phyloP scores from a whole-genome alignment of 2,888 invertebrate genomes.

The Unio delphinus region DNA sequence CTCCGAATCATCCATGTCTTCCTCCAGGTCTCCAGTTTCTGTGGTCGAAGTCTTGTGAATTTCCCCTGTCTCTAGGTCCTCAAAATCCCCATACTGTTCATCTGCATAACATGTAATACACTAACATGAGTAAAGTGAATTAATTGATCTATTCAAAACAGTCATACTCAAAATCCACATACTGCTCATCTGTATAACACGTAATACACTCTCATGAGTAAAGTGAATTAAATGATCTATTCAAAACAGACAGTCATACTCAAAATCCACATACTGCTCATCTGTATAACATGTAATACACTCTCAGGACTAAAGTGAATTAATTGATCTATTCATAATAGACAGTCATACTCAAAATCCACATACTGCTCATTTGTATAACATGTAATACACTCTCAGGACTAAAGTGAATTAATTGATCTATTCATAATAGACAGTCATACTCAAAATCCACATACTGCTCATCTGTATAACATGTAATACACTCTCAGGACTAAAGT shows the following conservation, averaged over 20 bases:
- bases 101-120: conserved; percentile 72
- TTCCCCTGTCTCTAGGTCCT: conserved; percentile 84
- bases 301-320: no score
- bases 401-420: no score
- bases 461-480: no score
- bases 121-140: neutral
- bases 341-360: conserved; percentile 11
- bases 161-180: no score
- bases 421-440: no score
- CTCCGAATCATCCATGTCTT: conserved; percentile 34
- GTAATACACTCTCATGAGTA: neutral
- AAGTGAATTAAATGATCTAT: neutral
- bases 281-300: no score
- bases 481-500: no score
- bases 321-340: no score
- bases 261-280: no score
- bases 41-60: conserved; percentile 28
- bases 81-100: conserved; percentile 90
- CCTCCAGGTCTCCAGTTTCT: conserved; percentile 34
- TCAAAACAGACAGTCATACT: conserved; percentile 11
- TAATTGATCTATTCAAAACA: neutral
- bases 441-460: no score
- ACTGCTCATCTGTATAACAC: conserved; percentile 15
- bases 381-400: no score
- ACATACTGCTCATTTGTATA: no score